phyloP scores from a whole-genome alignment of 2,888 invertebrate species.

The Macrosiphum euphorbiae region DNA sequence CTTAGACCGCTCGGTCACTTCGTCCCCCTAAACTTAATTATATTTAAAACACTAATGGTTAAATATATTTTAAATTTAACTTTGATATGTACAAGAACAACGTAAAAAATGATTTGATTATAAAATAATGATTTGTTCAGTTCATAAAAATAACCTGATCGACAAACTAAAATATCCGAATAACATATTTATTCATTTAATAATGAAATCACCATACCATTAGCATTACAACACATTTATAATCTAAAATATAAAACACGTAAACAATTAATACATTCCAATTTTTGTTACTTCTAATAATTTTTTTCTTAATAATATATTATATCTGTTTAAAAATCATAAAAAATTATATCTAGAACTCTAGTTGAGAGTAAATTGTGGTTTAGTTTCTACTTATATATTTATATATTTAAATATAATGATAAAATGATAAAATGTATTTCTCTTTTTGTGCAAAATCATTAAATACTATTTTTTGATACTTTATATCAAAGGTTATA shows the following conservation, averaged over 20 bases:
- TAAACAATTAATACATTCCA: neutral
- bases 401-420: neutral
- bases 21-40: too few species aligned
- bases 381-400: neutral
- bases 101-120: neutral
- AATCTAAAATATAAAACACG: neutral
- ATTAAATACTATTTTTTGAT: neutral
- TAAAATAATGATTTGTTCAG: too few species aligned
- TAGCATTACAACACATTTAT: neutral
- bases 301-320: neutral
- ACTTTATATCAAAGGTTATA: neutral
- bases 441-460: neutral
- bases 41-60: neutral
- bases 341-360: too few species aligned
- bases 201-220: neutral
- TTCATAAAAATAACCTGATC: too few species aligned
- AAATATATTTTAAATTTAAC: neutral
- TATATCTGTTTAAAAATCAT: too few species aligned
- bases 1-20: too few species aligned
- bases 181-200: neutral
- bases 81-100: neutral
- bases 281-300: neutral
- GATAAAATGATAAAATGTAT: neutral
- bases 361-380: neutral
- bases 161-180: too few species aligned